These are phyloP conservation scores for Nephrotoma flavescens DNA, from an alignment of 2,888 invertebrate species.

Conservation along the genomic window DNA sequence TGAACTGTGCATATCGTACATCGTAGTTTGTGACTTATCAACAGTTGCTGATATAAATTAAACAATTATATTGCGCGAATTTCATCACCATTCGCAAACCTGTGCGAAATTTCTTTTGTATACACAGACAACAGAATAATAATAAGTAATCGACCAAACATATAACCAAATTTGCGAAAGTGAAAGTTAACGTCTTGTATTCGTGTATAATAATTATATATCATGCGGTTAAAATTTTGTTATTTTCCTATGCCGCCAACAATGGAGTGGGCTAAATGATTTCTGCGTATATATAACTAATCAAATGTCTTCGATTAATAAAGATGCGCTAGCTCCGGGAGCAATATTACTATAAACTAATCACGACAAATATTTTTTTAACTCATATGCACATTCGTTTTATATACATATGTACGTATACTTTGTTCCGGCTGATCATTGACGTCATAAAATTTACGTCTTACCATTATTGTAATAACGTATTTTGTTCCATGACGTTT, in stretches of 20 bases:
- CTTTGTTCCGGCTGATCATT: not conserved
- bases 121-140: not conserved
- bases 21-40: too few relatives aligned
- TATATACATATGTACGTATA: not conserved
- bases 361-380: not conserved
- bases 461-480: not conserved
- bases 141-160: not conserved
- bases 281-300: too few relatives aligned
- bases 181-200: not conserved
- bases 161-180: not conserved
- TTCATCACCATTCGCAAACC: not conserved
- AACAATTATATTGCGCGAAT: not conserved
- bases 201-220: not conserved
- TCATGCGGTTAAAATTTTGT: not conserved
- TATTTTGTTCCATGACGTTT: not conserved
- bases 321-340: not conserved
- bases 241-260: not conserved
- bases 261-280: not conserved
- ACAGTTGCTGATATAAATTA: not conserved
- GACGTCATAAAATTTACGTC: not conserved
- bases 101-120: not conserved
- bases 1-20: not conserved
- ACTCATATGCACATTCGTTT: not conserved
- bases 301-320: not conserved
- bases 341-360: not conserved